A percentile compares a stretch with the other conserved stretches of the same genome.
phyloP scores from a whole-genome alignment of 2,888 invertebrate genomes.

The Linnaemya vulpina region DNA sequence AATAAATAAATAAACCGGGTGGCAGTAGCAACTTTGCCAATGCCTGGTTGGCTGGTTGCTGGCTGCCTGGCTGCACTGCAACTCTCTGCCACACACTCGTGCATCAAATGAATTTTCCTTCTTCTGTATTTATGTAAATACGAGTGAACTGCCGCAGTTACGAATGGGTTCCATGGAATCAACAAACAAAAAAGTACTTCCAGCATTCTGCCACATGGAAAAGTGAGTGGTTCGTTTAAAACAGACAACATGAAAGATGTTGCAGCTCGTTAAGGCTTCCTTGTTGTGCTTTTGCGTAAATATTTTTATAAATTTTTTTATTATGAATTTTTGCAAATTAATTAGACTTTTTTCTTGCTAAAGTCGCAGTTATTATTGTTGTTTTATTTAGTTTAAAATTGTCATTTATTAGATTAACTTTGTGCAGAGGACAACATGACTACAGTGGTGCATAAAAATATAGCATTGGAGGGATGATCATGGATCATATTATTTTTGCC shows the following conservation, averaged over 20 bases:
- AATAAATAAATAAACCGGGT: conserved; percentile 43
- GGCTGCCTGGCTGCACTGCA: not conserved
- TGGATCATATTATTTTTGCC: too few species aligned
- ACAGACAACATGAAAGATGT: conserved; percentile 16
- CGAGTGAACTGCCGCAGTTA: conserved; percentile 7
- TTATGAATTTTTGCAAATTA: conserved; percentile 8
- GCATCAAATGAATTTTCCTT: conserved; percentile 20
- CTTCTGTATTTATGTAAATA: not conserved
- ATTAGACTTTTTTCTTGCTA: conserved; percentile 5
- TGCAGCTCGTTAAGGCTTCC: conserved; percentile 16
- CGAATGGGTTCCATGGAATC: not conserved
- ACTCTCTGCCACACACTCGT: conserved; percentile 3
- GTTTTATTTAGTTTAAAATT: not conserved
- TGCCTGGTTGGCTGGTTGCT: conserved; percentile 6
- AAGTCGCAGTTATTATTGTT: not conserved
- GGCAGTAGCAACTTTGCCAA: conserved; percentile 29
- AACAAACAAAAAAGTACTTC: not conserved
- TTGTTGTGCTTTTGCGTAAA: conserved; percentile 2
- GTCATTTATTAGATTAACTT: not conserved
- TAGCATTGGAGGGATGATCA: too few species aligned
- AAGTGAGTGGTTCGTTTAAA: not conserved
- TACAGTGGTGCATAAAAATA: not conserved
- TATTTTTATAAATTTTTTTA: not conserved
- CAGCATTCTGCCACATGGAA: not conserved
- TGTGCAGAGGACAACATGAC: not conserved